A percentile compares a stretch with the other conserved stretches of the same genome.
phyloP scores from a whole-genome alignment of 2,797 vertebrate genomes.

The Artibeus jamaicensis region DNA sequence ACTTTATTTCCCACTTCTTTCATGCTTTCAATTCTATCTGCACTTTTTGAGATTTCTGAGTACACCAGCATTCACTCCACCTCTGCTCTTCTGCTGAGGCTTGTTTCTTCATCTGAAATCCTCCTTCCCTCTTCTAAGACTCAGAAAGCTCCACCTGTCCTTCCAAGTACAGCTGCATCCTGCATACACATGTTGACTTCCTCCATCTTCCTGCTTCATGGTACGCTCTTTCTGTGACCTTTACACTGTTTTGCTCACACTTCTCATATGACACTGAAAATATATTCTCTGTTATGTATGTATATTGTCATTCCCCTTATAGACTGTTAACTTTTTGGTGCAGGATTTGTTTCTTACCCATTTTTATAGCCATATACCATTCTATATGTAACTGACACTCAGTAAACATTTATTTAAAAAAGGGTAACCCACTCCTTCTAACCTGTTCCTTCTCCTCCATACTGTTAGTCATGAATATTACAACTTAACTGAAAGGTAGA shows the following conservation, averaged over 20 bases:
- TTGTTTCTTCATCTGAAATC: not conserved
- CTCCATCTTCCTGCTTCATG: not conserved
- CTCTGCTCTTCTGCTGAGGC: not conserved
- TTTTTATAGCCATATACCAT: not conserved
- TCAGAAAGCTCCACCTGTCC: not conserved
- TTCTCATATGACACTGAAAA: not conserved
- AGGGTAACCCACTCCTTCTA: not conserved
- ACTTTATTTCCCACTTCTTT: not conserved
- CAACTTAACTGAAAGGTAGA: not conserved
- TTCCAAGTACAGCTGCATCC: not conserved
- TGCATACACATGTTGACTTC: not conserved
- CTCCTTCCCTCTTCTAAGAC: not conserved
- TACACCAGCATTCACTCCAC: not conserved
- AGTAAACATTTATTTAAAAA: constrained; percentile 1
- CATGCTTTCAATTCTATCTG: not conserved
- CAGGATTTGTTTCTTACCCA: not conserved
- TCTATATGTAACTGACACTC: not conserved
- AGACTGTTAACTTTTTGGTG: not conserved
- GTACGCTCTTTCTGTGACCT: not conserved
- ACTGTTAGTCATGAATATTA: not conserved
- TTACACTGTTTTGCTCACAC: not conserved
- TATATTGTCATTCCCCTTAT: not conserved
- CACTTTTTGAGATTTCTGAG: not conserved
- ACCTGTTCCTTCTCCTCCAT: not conserved
- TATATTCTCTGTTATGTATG: not conserved